phyloP scores from a whole-genome alignment of 1,140 invertebrate species.

The Elymnias hypermnestra region DNA sequence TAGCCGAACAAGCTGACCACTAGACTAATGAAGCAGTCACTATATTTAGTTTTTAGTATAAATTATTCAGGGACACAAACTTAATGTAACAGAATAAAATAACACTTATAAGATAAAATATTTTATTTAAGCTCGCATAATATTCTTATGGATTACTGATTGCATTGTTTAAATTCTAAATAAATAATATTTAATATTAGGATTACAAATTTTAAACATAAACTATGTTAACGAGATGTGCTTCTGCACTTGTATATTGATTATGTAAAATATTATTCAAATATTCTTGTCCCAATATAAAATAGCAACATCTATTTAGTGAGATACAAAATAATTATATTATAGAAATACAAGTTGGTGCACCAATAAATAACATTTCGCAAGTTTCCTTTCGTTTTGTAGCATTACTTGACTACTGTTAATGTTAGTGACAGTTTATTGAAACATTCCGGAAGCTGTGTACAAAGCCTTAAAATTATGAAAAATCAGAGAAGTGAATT shows the following conservation, averaged over 20 bases:
- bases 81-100: too few relatives aligned
- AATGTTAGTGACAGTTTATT: constrained; percentile 63
- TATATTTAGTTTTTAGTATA: too few relatives aligned
- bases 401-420: constrained; percentile 29
- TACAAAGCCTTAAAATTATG: constrained; percentile 64
- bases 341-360: constrained; percentile 42
- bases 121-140: constrained; percentile 69
- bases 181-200: constrained; percentile 60
- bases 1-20: too few relatives aligned
- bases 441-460: constrained; percentile 73
- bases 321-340: too few relatives aligned
- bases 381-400: background rate
- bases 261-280: too few relatives aligned
- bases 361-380: constrained; percentile 39
- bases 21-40: too few relatives aligned
- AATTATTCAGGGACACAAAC: too few relatives aligned
- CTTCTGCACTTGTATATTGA: constrained; percentile 2
- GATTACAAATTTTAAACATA: constrained; percentile 35
- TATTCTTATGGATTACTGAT: constrained; percentile 43
- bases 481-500: constrained; percentile 49
- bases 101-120: constrained; percentile 62
- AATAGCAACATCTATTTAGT: background rate
- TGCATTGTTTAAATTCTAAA: constrained; percentile 49
- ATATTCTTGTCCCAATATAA: constrained; percentile 2
- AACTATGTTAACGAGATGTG: constrained; percentile 13